These are phyloP conservation scores for Balaeniceps rex DNA, from an alignment of 2,113 vertebrate species.

Conservation along the genomic window DNA sequence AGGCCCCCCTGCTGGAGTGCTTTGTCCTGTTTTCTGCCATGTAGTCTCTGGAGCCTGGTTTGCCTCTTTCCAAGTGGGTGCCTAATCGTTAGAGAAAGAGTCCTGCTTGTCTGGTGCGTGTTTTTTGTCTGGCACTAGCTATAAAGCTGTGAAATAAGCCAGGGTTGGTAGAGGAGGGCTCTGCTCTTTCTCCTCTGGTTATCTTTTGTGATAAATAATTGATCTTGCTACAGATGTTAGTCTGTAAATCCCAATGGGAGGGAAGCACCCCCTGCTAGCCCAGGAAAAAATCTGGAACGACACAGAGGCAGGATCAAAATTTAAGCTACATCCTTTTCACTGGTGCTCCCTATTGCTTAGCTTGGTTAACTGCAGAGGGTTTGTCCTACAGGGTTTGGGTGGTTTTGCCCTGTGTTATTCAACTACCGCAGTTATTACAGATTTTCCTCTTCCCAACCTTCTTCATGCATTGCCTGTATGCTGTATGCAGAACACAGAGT, in stretches of 20 bases:
- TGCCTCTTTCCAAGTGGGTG: background rate
- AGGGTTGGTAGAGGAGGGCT: background rate
- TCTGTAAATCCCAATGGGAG: background rate
- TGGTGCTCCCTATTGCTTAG: background rate
- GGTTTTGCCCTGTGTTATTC: rapidly evolving
- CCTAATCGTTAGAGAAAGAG: background rate
- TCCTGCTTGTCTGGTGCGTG: background rate
- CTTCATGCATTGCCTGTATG: background rate
- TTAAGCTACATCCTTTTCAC: background rate
- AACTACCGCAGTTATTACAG: background rate
- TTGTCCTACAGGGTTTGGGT: rapidly evolving
- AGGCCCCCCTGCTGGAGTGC: background rate
- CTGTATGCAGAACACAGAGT: background rate
- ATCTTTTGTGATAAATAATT: background rate
- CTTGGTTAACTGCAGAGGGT: background rate
- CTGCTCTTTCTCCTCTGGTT: background rate
- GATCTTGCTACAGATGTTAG: background rate
- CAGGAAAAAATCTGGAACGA: background rate
- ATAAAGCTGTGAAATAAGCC: background rate
- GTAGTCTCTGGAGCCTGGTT: background rate
- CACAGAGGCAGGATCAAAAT: background rate
- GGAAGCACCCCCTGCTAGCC: background rate
- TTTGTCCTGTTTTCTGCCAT: background rate
- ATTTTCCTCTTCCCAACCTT: background rate
- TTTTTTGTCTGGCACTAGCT: background rate